phyloP scores from a whole-genome alignment of 2,888 invertebrate species.

The Hedychridium roseum region DNA sequence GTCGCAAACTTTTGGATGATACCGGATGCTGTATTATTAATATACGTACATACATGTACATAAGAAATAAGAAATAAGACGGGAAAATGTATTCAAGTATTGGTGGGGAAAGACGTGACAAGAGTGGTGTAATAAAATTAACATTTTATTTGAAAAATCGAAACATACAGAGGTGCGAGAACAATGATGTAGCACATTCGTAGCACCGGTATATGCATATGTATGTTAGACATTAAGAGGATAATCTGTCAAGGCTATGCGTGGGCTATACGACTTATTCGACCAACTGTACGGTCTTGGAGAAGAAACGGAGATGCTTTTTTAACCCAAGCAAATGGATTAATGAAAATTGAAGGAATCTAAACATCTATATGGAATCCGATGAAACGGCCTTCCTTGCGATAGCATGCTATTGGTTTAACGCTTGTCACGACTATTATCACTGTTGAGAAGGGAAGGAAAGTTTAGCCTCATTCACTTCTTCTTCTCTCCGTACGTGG shows the following conservation, averaged over 20 bases:
- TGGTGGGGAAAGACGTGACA: too few relatives aligned
- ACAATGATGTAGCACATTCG: conserved; percentile 53
- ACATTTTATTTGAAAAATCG: conserved; percentile 60
- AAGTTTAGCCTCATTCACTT: too few relatives aligned
- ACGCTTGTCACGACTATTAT: neutral
- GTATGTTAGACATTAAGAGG: conserved; percentile 48
- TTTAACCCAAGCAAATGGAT: too few relatives aligned
- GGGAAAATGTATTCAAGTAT: too few relatives aligned
- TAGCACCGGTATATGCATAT: conserved; percentile 56
- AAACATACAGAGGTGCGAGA: conserved; percentile 59
- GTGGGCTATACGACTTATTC: conserved; percentile 21
- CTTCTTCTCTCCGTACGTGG: too few relatives aligned
- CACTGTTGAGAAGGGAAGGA: neutral
- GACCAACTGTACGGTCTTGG: too few relatives aligned
- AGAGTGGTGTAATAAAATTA: conserved; percentile 57
- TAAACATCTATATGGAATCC: neutral
- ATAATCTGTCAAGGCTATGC: conserved; percentile 34
- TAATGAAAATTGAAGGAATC: neutral
- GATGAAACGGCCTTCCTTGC: neutral
- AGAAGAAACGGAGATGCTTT: too few relatives aligned
- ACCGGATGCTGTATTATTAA: too few relatives aligned
- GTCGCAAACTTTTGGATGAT: too few relatives aligned
- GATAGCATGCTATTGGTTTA: neutral
- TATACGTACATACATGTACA: too few relatives aligned
- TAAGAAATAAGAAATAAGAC: too few relatives aligned